Base-by-base conservation (phyloP, 2,797 vertebrate genomes). In the Liasis olivaceus region DNA sequence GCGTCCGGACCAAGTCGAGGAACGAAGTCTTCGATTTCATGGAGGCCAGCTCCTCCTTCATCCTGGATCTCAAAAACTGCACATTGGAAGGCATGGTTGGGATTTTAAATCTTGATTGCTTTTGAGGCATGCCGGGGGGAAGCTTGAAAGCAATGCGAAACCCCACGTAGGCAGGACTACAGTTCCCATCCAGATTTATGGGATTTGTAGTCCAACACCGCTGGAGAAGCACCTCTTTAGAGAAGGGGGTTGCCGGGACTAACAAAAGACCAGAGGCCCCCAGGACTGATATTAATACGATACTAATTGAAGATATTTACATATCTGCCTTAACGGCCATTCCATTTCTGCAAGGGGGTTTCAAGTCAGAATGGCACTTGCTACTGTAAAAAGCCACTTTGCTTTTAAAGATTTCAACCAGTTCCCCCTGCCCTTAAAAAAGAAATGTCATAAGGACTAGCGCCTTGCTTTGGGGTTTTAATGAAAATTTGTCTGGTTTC, bases 61-160 rank as follows among this genome's bases (percentile, higher is more conserved):
- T 93, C 87, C 91, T 87, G 0, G 90, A 60, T 54, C 20, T 81
- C n/a, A 97, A 90, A 66, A 91, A 90, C 97, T 97, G 22, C 0
- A 5, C 17, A 77, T 22, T 42, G 36, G 8, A 47, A 42, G 3
- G 20, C 72, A 17, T 11, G 11, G 4, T 12, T 36, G 54, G 72
- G 64, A 58, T 22, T 36, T 87, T 60, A 58, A 15, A n/a, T n/a
- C 14, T 36, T 31, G 54, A 7, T 7, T 12, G 12, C 14, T 88
- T 28, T 17, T 17, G 28, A 51, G 42, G 60, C 4, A 24, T 47
- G 12, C 36, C 4, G 63, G 12, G 22, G 24, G 36, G 24, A 47
- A 14, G 11, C 13, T 26, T 0, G 7, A 51, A 14, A 28, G 42
- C 9, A 24, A 7, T 54, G 51, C 51, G 6, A 54, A 54, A 54